Conservation (phyloP, 2,888 invertebrate genomes). For the Hedychridium roseum region DNA sequence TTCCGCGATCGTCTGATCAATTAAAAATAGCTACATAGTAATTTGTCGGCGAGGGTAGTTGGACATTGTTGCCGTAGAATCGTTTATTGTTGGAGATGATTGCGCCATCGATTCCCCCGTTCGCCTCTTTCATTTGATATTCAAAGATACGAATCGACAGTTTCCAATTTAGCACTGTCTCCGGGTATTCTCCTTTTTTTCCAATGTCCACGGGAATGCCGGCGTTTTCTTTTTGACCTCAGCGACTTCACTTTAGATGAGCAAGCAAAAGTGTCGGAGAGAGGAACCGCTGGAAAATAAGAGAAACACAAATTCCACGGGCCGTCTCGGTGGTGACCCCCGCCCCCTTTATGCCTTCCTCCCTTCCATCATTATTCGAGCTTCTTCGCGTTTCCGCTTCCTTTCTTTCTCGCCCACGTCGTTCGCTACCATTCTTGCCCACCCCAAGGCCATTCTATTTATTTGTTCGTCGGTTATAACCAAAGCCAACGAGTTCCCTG, state of each 20-base stretch:
- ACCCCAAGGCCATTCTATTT: constrained; percentile 35
- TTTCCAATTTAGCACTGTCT: too few relatives aligned
- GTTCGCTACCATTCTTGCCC: constrained; percentile 12
- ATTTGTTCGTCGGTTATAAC: constrained; percentile 37
- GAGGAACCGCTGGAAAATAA: constrained; percentile 6
- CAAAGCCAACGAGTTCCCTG: constrained; percentile 29
- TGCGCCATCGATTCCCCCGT: too few relatives aligned
- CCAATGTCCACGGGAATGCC: not conserved
- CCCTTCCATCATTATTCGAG: not conserved
- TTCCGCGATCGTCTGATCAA: too few relatives aligned
- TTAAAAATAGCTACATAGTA: too few relatives aligned
- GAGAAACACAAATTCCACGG: not conserved
- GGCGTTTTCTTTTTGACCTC: constrained; percentile 9
- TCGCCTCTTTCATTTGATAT: too few relatives aligned
- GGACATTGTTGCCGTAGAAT: too few relatives aligned
- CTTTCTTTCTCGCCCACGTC: not conserved
- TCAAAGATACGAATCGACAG: too few relatives aligned
- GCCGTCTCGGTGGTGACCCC: not conserved
- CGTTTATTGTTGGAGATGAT: too few relatives aligned
- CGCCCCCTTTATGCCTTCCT: not conserved
- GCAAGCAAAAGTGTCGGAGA: constrained; percentile 14
- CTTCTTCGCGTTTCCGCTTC: not conserved
- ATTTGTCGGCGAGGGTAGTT: too few relatives aligned
- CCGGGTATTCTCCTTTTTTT: not conserved
- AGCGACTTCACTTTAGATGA: constrained; percentile 15